Evolutionary conservation across 2,888 invertebrate genomes (phyloP).

Genomic region (Asteroscopus sphinx): DNA sequence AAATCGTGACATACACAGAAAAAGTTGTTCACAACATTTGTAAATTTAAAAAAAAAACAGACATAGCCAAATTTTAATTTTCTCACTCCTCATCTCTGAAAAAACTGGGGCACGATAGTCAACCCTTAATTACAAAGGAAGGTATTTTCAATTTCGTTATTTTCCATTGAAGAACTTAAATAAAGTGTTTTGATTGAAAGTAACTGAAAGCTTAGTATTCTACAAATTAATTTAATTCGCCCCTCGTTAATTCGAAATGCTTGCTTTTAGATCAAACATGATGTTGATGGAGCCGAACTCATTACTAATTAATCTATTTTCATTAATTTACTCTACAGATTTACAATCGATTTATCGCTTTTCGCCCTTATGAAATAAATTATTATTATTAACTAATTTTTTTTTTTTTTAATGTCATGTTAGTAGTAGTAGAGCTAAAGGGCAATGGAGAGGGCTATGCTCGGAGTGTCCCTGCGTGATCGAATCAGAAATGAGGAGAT

Average conservation of each 20-base stretch:
- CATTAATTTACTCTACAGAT: no score
- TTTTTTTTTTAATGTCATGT: no score
- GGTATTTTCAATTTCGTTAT: constrained; percentile 69
- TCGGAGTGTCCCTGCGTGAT: no score
- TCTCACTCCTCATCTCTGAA: constrained; percentile 15
- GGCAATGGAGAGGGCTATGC: no score
- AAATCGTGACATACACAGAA: no score
- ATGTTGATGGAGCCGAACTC: constrained; percentile 22
- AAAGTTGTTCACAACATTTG: constrained; percentile 3
- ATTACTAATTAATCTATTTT: constrained; percentile 33
- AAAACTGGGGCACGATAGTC: constrained; percentile 26
- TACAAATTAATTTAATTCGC: constrained; percentile 65
- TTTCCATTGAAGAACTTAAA: constrained; percentile 65
- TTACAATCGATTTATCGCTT: no score
- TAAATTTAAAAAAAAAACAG: constrained; percentile 19
- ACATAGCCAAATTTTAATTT: constrained; percentile 18
- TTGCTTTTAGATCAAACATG: constrained; percentile 34
- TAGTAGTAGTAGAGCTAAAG: no score
- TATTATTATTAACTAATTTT: no score
- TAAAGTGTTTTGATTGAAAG: constrained; percentile 68
- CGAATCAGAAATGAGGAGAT: no score
- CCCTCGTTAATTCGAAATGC: constrained; percentile 52
- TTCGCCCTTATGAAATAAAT: no score
- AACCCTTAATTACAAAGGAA: constrained; percentile 66
- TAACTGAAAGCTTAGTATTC: constrained; percentile 58